Conservation (phyloP, 2,797 vertebrate genomes). For the Synaphobranchus kaupii region DNA sequence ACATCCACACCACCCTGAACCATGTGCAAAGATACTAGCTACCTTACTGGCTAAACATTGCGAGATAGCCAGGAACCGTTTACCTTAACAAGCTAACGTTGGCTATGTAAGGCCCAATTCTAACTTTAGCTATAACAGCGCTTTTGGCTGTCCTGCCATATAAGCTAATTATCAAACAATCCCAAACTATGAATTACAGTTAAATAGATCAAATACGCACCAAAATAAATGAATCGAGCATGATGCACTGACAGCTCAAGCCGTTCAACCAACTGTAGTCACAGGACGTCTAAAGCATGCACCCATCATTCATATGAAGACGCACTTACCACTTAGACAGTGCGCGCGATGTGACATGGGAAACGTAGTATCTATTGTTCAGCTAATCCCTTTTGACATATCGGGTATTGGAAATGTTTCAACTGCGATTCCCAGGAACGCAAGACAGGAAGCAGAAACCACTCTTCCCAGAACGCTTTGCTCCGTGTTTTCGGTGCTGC, state of each 20-base stretch:
- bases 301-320: background rate
- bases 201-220: slow-evolving; percentile 18
- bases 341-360: slow-evolving; percentile 35
- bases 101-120: background rate
- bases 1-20: background rate
- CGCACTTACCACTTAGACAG: background rate
- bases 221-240: background rate
- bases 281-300: background rate
- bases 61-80: background rate
- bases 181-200: background rate
- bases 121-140: background rate
- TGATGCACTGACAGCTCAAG: background rate
- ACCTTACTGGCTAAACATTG: background rate
- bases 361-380: slow-evolving; percentile 35
- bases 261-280: background rate
- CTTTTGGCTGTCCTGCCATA: background rate
- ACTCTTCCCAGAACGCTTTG: slow-evolving; percentile 2
- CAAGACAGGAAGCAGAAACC: slow-evolving; percentile 21
- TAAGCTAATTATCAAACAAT: background rate
- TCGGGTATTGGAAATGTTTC: background rate
- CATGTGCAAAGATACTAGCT: background rate
- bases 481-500: slow-evolving; percentile 12
- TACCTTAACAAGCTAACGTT: background rate
- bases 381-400: background rate
- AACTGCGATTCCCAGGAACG: slow-evolving; percentile 44